Conservation (phyloP, 2,888 invertebrate species). For the Terebella lapidaria region DNA sequence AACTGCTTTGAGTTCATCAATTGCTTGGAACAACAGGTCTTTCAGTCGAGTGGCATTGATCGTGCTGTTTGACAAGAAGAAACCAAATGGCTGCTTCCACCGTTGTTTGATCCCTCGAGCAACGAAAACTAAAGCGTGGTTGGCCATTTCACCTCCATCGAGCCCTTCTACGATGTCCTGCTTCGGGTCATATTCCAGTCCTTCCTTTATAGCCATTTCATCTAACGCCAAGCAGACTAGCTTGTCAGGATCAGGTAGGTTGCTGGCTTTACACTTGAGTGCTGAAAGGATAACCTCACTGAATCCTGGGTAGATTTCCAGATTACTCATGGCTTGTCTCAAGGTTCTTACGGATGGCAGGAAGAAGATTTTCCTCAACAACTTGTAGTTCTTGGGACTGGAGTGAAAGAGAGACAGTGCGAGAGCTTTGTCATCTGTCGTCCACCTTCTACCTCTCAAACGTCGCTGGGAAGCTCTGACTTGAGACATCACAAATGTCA, state of each 20-base stretch:
- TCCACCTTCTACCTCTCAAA: too few species aligned
- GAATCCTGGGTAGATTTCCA: not conserved
- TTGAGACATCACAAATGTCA: too few species aligned
- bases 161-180: slow-evolving; percentile 2
- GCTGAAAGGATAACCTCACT: not conserved
- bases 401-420: not conserved
- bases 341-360: slow-evolving; percentile 1
- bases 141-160: not conserved
- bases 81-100: slow-evolving; percentile 10
- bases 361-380: not conserved
- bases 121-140: slow-evolving; percentile 6
- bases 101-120: not conserved
- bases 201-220: not conserved
- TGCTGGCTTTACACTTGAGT: not conserved
- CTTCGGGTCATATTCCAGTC: not conserved
- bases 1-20: too few species aligned
- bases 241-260: not conserved
- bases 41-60: too few species aligned
- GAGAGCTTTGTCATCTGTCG: not conserved
- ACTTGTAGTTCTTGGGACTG: not conserved
- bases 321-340: not conserved
- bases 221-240: not conserved
- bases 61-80: too few species aligned
- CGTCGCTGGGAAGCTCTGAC: too few species aligned
- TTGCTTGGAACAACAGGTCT: too few species aligned